Conservation (phyloP, 2,888 invertebrate genomes). For the Scaptodrosophila latifasciaeformis region DNA sequence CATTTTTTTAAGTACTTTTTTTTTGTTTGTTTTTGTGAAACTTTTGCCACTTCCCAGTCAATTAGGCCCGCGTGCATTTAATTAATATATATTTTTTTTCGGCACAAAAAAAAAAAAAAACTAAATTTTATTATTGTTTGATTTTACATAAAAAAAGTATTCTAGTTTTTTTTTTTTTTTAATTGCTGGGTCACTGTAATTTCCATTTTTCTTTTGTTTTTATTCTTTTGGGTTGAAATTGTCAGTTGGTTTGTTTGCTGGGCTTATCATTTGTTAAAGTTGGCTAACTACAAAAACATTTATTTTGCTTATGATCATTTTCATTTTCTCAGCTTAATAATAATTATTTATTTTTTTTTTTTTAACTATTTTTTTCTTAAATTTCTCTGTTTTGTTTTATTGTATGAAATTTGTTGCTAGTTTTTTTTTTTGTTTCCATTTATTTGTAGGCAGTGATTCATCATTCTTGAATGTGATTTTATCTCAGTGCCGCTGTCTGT, state of each 20-base stretch:
- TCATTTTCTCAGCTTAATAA: too few species aligned
- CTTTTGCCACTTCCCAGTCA: too few species aligned
- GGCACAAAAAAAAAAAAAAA: constrained; percentile 34
- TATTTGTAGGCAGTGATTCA: constrained; percentile 53
- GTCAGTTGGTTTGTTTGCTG: not conserved
- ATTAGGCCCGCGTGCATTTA: too few species aligned
- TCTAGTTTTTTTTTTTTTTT: constrained; percentile 10
- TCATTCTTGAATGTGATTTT: constrained; percentile 35
- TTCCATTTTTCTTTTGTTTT: constrained; percentile 1
- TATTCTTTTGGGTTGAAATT: not conserved
- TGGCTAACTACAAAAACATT: constrained; percentile 2
- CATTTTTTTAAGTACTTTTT: not conserved
- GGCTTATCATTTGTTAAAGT: not conserved
- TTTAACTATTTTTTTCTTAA: too few species aligned
- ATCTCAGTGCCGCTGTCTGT: constrained; percentile 12
- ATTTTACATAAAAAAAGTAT: constrained; percentile 1
- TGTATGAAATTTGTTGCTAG: constrained; percentile 58
- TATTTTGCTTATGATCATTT: constrained; percentile 25
- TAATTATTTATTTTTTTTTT: constrained; percentile 63
- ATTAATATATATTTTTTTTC: constrained; percentile 18
- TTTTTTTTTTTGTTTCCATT: constrained; percentile 30
- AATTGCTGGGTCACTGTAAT: constrained; percentile 7
- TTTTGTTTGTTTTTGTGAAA: constrained; percentile 27
- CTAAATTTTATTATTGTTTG: constrained; percentile 31
- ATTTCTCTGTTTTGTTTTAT: constrained; percentile 5